A percentile compares a stretch with the other conserved stretches of the same genome.
These are phyloP conservation scores for Tipula lateralis DNA, from an alignment of 2,888 invertebrate species.

Conservation along the genomic window DNA sequence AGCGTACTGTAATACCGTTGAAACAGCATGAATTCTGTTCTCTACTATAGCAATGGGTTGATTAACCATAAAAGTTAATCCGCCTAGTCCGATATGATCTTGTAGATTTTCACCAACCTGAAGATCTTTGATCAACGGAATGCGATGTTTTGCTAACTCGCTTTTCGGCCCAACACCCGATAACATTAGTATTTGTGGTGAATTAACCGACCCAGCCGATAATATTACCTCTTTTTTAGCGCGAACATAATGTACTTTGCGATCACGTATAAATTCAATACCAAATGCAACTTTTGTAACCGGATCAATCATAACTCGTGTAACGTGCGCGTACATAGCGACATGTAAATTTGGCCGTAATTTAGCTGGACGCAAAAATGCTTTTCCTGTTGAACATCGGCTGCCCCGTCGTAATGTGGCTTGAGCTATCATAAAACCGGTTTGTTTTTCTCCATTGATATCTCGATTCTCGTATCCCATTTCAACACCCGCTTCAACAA, in stretches of 20 bases:
- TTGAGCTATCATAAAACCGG: conserved; percentile 86
- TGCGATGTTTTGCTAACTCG: conserved; percentile 65
- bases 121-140: conserved; percentile 74
- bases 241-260: conserved; percentile 64
- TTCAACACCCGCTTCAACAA: conserved; percentile 76
- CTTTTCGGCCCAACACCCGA: conserved; percentile 79
- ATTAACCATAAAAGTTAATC: conserved; percentile 76
- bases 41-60: conserved; percentile 74
- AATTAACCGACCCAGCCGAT: conserved; percentile 86
- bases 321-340: conserved; percentile 75
- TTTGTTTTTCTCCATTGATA: conserved; percentile 79
- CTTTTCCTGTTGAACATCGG: conserved; percentile 83
- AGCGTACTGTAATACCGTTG: conserved; percentile 77
- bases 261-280: conserved; percentile 72
- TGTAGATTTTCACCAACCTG: conserved; percentile 83
- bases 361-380: conserved; percentile 75
- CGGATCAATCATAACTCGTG: conserved; percentile 68
- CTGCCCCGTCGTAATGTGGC: conserved; percentile 73
- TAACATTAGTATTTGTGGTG: conserved; percentile 89
- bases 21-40: conserved; percentile 69
- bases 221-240: conserved; percentile 84
- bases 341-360: conserved; percentile 78
- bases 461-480: conserved; percentile 83
- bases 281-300: conserved; percentile 73
- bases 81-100: conserved; percentile 83